phyloP scores from a whole-genome alignment of 2,888 invertebrate genomes.

The Aphrophora alni region DNA sequence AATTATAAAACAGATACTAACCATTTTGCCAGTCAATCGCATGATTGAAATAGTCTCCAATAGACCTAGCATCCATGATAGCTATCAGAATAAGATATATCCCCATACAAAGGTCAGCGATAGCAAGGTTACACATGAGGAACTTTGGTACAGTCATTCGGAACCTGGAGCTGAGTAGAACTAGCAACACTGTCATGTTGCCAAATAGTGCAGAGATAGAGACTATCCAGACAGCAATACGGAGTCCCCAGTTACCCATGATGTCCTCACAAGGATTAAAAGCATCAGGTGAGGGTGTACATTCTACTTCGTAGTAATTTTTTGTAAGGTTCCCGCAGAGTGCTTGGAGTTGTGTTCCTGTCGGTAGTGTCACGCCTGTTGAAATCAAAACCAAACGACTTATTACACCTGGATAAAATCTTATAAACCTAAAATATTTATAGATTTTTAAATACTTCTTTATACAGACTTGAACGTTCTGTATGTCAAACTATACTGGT shows the following conservation, averaged over 20 bases:
- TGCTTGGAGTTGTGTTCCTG: slow-evolving; percentile 46
- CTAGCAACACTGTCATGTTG: slow-evolving; percentile 68
- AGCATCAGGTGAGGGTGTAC: slow-evolving; percentile 65
- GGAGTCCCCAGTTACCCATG: slow-evolving; percentile 64
- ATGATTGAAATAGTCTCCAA: slow-evolving; percentile 70
- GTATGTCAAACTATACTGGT: too few relatives aligned
- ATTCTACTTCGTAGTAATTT: slow-evolving; percentile 56
- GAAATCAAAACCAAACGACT: background rate
- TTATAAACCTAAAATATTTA: background rate
- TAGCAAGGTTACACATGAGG: slow-evolving; percentile 71
- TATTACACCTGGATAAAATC: background rate
- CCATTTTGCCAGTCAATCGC: slow-evolving; percentile 73
- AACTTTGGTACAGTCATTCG: slow-evolving; percentile 63
- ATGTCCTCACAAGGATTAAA: slow-evolving; percentile 72
- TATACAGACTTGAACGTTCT: too few relatives aligned
- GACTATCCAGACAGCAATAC: slow-evolving; percentile 68
- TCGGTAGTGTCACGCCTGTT: slow-evolving; percentile 35
- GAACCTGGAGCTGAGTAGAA: slow-evolving; percentile 62
- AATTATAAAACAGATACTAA: slow-evolving; percentile 47
- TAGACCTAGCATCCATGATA: slow-evolving; percentile 66
- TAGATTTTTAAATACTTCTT: too few relatives aligned
- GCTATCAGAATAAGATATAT: slow-evolving; percentile 68
- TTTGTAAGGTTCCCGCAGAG: slow-evolving; percentile 52
- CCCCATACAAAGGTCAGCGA: slow-evolving; percentile 72
- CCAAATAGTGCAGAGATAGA: slow-evolving; percentile 66